phyloP scores from a whole-genome alignment of 1,140 invertebrate genomes.

The Brachionus rubens region DNA sequence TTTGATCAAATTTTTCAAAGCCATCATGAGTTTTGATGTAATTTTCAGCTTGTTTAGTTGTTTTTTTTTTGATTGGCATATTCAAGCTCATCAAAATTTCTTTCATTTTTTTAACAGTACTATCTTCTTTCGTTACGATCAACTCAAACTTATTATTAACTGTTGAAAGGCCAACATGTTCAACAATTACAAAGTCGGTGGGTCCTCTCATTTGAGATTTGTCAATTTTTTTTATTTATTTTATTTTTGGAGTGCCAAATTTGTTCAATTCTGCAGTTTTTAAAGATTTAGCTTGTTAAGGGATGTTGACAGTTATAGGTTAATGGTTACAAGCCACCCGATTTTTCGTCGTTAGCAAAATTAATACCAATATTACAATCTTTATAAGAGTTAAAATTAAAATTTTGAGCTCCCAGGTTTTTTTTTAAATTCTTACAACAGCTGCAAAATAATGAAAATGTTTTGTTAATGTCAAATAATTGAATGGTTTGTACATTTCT shows the following conservation, averaged over 20 bases:
- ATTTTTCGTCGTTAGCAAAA: slow-evolving; percentile 32
- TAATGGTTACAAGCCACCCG: not conserved
- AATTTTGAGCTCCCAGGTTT: too few relatives aligned
- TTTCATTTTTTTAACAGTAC: not conserved
- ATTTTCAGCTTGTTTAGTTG: not conserved
- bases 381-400: too few relatives aligned
- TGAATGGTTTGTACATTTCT: slow-evolving; percentile 45
- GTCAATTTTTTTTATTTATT: slow-evolving; percentile 46
- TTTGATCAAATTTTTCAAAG: not conserved
- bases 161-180: slow-evolving; percentile 21
- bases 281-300: not conserved
- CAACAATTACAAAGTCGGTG: slow-evolving; percentile 2
- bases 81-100: slow-evolving; percentile 12
- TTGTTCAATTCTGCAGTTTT: not conserved
- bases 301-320: not conserved
- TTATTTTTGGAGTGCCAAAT: not conserved
- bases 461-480: not conserved
- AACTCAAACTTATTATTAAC: slow-evolving; percentile 31
- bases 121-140: slow-evolving; percentile 2
- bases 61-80: slow-evolving; percentile 42
- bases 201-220: slow-evolving; percentile 42
- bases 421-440: slow-evolving; percentile 14
- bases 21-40: slow-evolving; percentile 36
- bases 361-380: slow-evolving; percentile 44
- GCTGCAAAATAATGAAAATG: slow-evolving; percentile 43